Evolutionary conservation across 2,888 invertebrate species (phyloP).

Genomic region (Matsumyia berberina): DNA sequence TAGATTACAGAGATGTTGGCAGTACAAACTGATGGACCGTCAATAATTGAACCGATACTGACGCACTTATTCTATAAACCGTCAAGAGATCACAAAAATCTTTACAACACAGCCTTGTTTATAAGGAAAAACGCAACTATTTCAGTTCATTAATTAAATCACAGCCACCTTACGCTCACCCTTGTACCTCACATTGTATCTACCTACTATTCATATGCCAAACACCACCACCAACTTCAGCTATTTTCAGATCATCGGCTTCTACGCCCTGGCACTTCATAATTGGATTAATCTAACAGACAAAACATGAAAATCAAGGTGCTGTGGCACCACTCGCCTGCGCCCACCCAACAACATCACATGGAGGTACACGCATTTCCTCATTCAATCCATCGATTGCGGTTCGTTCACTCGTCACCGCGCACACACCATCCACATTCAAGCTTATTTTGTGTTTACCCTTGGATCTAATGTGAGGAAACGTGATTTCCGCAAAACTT

Average conservation of each 20-base stretch:
- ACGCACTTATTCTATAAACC: background rate
- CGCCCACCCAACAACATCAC: slow-evolving; percentile 31
- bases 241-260: background rate
- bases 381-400: slow-evolving; percentile 13
- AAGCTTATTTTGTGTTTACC: slow-evolving; percentile 6
- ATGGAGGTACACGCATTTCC: slow-evolving; percentile 40
- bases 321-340: slow-evolving; percentile 4
- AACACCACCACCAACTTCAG: background rate
- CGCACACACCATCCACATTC: background rate
- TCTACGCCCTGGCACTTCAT: background rate
- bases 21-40: background rate
- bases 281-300: slow-evolving; percentile 38
- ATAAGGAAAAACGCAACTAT: background rate
- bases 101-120: background rate
- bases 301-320: slow-evolving; percentile 31
- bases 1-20: background rate
- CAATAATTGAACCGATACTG: background rate
- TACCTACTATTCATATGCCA: background rate
- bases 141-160: slow-evolving; percentile 4
- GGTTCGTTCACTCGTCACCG: slow-evolving; percentile 21
- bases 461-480: slow-evolving; percentile 12
- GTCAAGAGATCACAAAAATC: slow-evolving; percentile 2
- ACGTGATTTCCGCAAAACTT: slow-evolving; percentile 39
- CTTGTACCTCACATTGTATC: slow-evolving; percentile 1
- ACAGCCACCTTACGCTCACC: background rate